These are phyloP conservation scores for Rutilus rutilus DNA, from an alignment of 2,113 vertebrate genomes.

Conservation along the genomic window DNA sequence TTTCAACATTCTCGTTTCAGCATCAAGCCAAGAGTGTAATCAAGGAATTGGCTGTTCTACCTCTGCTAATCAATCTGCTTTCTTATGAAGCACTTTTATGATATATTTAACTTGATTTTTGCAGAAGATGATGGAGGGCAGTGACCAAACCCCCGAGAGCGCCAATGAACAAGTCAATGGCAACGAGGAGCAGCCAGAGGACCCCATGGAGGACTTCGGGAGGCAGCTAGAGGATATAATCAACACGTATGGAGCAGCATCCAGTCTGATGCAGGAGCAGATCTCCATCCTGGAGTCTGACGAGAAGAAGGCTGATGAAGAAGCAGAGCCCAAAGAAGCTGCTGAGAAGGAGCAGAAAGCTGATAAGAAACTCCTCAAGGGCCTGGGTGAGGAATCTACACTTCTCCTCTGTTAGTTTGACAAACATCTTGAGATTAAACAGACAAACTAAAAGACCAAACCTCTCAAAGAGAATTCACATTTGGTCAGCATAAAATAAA, in stretches of 20 bases:
- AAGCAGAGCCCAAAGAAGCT: slow-evolving; percentile 67
- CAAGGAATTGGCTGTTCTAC: slow-evolving; percentile 42
- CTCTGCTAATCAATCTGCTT: slow-evolving; percentile 21
- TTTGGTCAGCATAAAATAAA: not conserved
- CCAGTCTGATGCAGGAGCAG: slow-evolving; percentile 63
- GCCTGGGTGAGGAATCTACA: slow-evolving; percentile 70
- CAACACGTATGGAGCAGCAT: slow-evolving; percentile 78
- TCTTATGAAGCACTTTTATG: slow-evolving; percentile 18
- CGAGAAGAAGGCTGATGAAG: slow-evolving; percentile 51
- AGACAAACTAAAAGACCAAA: not conserved
- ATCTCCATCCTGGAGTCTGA: slow-evolving; percentile 49
- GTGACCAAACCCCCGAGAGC: slow-evolving; percentile 57
- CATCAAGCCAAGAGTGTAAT: slow-evolving; percentile 45
- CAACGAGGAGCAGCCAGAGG: slow-evolving; percentile 55
- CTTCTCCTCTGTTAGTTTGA: not conserved
- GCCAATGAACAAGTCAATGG: slow-evolving; percentile 37
- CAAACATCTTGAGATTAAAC: not conserved
- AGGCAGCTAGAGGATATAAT: slow-evolving; percentile 89
- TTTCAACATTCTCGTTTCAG: slow-evolving; percentile 33
- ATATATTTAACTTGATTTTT: slow-evolving; percentile 21
- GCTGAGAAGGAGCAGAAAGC: slow-evolving; percentile 77
- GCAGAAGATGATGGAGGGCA: slow-evolving; percentile 73
- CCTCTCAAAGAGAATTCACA: not conserved
- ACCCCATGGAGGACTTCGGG: slow-evolving; percentile 80
- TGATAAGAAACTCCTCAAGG: slow-evolving; percentile 84